phyloP scores from a whole-genome alignment of 2,797 vertebrate species.

The Sebastes wilsoni region DNA sequence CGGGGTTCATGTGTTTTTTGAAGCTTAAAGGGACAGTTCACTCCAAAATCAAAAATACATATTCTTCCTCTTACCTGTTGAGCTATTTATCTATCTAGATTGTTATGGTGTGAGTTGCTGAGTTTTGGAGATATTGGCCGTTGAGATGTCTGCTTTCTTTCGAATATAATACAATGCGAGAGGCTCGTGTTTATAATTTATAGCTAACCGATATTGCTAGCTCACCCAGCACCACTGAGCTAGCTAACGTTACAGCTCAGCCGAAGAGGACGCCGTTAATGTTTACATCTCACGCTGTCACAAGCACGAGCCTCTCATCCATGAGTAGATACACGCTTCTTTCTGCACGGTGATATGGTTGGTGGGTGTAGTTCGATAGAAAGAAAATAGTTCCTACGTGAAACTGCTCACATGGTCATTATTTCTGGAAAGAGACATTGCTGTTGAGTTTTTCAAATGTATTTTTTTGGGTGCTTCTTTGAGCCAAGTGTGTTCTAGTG shows the following conservation, averaged over 20 bases:
- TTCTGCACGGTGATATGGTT: neutral
- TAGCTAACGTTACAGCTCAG: too few relatives aligned
- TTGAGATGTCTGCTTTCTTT: neutral
- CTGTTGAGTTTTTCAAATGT: neutral
- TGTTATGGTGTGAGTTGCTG: too few relatives aligned
- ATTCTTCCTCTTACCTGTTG: neutral
- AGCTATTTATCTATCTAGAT: too few relatives aligned
- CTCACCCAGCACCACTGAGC: too few relatives aligned
- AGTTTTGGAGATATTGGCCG: too few relatives aligned
- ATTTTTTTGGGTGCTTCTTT: neutral
- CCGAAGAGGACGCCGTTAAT: too few relatives aligned
- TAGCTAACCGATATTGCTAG: neutral
- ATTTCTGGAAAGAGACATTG: neutral
- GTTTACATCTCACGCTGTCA: too few relatives aligned
- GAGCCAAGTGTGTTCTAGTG: neutral
- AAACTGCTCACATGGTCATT: neutral
- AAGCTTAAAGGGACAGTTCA: neutral
- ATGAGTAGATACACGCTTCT: neutral
- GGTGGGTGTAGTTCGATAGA: neutral
- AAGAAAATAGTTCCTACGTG: neutral
- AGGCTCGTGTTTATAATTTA: neutral
- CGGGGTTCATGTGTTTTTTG: rapidly evolving
- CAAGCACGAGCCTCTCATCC: too few relatives aligned
- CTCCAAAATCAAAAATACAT: neutral
- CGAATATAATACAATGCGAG: neutral